Evolutionary conservation across 2,113 vertebrate genomes (phyloP).

Genomic region (Carassius carassius): DNA sequence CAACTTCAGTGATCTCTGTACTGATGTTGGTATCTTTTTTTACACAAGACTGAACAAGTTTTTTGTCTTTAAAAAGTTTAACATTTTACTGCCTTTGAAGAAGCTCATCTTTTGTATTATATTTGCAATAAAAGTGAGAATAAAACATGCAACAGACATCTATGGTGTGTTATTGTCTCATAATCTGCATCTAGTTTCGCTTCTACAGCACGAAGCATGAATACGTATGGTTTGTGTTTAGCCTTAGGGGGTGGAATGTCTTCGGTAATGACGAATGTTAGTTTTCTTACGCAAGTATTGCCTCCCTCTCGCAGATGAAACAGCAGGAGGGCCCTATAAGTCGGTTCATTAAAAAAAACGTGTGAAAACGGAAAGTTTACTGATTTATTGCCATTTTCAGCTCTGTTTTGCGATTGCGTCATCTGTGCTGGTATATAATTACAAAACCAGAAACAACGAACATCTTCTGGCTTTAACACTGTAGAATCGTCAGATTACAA

Average conservation of each 20-base stretch:
- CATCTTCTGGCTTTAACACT: not conserved
- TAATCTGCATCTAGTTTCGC: not conserved
- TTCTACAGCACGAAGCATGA: not conserved
- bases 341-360: not conserved
- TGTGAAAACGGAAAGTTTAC: not conserved
- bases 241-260: not conserved
- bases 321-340: not conserved
- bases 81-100: conserved; percentile 80
- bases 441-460: conserved; percentile 15
- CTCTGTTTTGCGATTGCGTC: not conserved
- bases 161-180: conserved; percentile 10
- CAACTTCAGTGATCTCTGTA: conserved; percentile 54
- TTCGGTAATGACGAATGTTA: not conserved
- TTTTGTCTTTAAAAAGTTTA: conserved; percentile 72
- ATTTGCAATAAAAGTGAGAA: conserved; percentile 92
- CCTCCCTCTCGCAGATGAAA: not conserved
- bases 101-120: conserved; percentile 92
- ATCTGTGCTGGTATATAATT: not conserved
- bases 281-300: not conserved
- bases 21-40: conserved; percentile 53
- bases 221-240: not conserved
- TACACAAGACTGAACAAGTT: conserved; percentile 82
- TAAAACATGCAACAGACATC: conserved; percentile 73
- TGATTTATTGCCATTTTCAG: not conserved
- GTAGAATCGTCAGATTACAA: not conserved